Percentiles rank a stretch among this genome's conserved stretches.
Conservation (phyloP, 2,888 invertebrate genomes). For the Caenorhabditis japonica region DNA sequence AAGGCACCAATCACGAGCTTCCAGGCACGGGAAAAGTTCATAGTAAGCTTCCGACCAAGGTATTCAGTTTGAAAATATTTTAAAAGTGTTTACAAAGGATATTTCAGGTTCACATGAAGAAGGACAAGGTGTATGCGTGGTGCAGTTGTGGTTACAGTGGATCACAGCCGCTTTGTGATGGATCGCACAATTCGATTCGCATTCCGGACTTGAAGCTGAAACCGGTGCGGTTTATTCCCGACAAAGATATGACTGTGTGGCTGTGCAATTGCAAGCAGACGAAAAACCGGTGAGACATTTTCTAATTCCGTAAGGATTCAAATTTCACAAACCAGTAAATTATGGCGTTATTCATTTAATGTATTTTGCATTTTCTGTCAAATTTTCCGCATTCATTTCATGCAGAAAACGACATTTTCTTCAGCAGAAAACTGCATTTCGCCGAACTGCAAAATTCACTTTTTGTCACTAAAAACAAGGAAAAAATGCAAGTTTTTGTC, state of each 20-base stretch:
- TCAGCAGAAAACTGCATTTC: no score
- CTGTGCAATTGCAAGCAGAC: constrained; percentile 97
- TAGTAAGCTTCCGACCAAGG: constrained; percentile 62
- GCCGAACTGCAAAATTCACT: no score
- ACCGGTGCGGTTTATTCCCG: constrained; percentile 88
- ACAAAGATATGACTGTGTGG: constrained; percentile 88
- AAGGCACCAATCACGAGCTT: constrained; percentile 74
- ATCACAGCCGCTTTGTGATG: constrained; percentile 92
- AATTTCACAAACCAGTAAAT: no score
- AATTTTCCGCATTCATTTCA: no score
- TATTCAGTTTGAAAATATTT: no score
- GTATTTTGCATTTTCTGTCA: no score
- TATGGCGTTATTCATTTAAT: no score
- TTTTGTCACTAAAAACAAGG: no score
- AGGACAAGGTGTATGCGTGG: constrained; percentile 88
- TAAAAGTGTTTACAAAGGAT: no score
- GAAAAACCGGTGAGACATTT: constrained; percentile 59
- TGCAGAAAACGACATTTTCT: no score
- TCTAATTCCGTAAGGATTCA: no score
- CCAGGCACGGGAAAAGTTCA: constrained; percentile 72
- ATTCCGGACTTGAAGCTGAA: constrained; percentile 80
- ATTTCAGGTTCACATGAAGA: constrained; percentile 78
- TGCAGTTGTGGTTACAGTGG: constrained; percentile 94
- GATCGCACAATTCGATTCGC: constrained; percentile 83
- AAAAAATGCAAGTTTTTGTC: no score